These are phyloP conservation scores for Bombus consobrinus DNA, from an alignment of 1,140 invertebrate genomes.

Conservation along the genomic window DNA sequence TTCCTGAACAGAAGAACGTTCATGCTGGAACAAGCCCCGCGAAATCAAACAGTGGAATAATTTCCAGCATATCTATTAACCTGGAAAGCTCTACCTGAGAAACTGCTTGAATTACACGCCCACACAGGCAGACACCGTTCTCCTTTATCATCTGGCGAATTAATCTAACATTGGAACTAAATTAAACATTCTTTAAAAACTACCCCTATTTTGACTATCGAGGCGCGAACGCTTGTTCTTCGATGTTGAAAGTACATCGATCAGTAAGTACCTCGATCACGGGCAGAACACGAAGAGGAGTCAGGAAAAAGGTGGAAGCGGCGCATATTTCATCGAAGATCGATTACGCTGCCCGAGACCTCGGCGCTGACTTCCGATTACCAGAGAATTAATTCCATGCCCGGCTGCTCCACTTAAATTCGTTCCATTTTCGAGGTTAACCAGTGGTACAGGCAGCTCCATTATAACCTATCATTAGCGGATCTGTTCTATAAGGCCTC, in stretches of 20 bases:
- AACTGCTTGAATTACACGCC: not conserved
- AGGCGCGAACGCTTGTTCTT: not conserved
- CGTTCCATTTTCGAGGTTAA: constrained; percentile 43
- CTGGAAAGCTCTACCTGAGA: not conserved
- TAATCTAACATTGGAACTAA: not conserved
- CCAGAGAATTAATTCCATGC: constrained; percentile 46
- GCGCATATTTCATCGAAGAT: constrained; percentile 35
- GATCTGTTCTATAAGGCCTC: constrained; percentile 46
- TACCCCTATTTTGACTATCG: not conserved
- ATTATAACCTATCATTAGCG: constrained; percentile 68
- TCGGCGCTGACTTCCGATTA: constrained; percentile 47
- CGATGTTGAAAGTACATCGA: not conserved
- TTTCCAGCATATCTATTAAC: not conserved
- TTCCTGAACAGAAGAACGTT: not conserved
- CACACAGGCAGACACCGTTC: not conserved
- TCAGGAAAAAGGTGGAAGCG: not conserved
- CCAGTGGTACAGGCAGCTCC: constrained; percentile 46
- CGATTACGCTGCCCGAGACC: constrained; percentile 28
- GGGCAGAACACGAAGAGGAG: not conserved
- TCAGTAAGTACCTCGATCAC: not conserved
- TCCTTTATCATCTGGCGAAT: not conserved
- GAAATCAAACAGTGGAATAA: constrained; percentile 11
- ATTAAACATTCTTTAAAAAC: not conserved
- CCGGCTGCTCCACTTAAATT: constrained; percentile 55
- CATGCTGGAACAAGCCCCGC: not conserved